Evolutionary conservation across 2,888 invertebrate genomes (phyloP), one percentile per base, ranked within the genome.

Genomic region (Hylaea fasciaria): DNA sequence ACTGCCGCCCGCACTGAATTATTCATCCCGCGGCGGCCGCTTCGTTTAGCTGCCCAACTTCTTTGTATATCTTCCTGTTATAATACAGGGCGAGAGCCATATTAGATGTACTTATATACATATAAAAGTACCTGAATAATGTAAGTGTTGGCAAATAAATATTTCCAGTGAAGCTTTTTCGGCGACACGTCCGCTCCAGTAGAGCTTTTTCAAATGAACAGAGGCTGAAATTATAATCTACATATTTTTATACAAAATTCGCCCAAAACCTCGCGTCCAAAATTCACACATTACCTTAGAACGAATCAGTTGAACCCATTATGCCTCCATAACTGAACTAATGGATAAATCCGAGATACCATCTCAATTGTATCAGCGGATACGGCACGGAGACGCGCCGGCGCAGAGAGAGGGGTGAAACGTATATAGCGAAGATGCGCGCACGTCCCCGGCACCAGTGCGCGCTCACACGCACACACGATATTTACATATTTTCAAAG

Each of bases 361-460:
- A 65, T 67, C 64, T 64, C 59, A 57, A 65, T 54, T 53, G 71
- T 59, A 65, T 60, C 62, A 53, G 50, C 47, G 39, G 28, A 9
- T 14, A 54, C 2, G 52, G 61, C 28, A 44, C 52, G 47, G 55
- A 63, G 66, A 65, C 62, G 64, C 51, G 47, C 11, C 49, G 64
- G 66, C 22, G 22, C 22, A 13, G 63, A 69, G 74, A 79, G 83
- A 78, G 85, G 86, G 87, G 86, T 49, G 72, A 64, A 59, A 66
- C 77, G 77, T 87, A 87, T 88, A 88, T 80, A 88, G 80, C 63
- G 76, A 75, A 78, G 84, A 81, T 78, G 86, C 79, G 81, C 76
- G 14, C 10, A 56, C 71, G 71, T 66, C 66, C 57, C 55, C 65
- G 64, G 65, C 76, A 77, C 71, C 80, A 85, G 83, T 82, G 77